phyloP scores from a whole-genome alignment of 1,140 invertebrate species.

The Nephila pilipes region DNA sequence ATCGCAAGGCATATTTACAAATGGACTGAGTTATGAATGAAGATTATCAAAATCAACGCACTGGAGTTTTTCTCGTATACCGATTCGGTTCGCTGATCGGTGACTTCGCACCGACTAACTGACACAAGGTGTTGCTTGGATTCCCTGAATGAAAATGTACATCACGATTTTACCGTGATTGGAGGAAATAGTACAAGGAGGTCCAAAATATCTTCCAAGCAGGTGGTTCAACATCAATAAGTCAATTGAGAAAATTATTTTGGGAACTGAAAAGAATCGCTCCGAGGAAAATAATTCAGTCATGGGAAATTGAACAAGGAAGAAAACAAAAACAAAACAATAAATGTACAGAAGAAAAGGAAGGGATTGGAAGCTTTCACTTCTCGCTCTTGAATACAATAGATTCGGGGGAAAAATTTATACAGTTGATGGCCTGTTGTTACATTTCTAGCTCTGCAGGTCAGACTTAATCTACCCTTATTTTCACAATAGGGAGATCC shows the following conservation, averaged over 20 bases:
- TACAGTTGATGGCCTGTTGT: background rate
- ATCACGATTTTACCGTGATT: slow-evolving; percentile 24
- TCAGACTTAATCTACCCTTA: too few species aligned
- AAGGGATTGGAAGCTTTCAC: background rate
- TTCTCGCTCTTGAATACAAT: background rate
- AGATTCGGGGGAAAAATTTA: background rate
- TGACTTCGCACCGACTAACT: background rate
- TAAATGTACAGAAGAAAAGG: background rate
- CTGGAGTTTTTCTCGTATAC: background rate
- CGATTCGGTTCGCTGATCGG: background rate
- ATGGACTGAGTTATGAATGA: slow-evolving; percentile 33
- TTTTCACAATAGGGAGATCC: too few species aligned
- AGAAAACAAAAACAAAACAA: background rate
- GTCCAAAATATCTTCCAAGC: slow-evolving; percentile 18
- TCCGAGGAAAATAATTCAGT: background rate
- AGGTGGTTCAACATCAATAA: slow-evolving; percentile 35
- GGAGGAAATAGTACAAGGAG: slow-evolving; percentile 6
- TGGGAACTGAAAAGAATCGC: background rate
- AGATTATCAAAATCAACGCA: slow-evolving; percentile 10
- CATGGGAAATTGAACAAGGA: slow-evolving; percentile 14
- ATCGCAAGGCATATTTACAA: background rate
- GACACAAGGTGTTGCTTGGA: slow-evolving; percentile 23
- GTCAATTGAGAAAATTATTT: slow-evolving; percentile 32
- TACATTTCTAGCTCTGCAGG: too few species aligned
- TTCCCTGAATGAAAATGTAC: slow-evolving; percentile 27